Conservation (phyloP, 2,888 invertebrate species). For the Ophioninae sp. region DNA sequence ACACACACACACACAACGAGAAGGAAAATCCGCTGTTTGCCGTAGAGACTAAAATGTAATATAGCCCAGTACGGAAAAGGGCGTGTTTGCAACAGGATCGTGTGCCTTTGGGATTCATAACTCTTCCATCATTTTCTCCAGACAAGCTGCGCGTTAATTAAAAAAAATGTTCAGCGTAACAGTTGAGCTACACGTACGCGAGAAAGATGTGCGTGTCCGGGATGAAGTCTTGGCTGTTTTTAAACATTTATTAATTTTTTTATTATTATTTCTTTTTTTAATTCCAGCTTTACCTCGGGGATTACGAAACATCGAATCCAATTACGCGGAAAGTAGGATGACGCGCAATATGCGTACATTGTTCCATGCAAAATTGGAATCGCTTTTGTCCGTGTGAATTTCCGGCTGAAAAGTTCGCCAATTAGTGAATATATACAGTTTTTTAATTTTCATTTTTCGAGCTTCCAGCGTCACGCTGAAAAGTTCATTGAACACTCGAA, state of each 20-base stretch:
- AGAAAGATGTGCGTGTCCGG: background rate
- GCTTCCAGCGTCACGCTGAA: background rate
- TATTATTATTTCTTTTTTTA: background rate
- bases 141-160: constrained; percentile 51
- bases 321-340: constrained; percentile 14
- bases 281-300: background rate
- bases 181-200: background rate
- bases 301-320: constrained; percentile 23
- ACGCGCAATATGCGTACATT: background rate
- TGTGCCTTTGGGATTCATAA: constrained; percentile 65
- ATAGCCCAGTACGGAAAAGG: constrained; percentile 40
- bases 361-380: background rate
- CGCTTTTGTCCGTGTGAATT: background rate
- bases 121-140: constrained; percentile 49
- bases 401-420: background rate
- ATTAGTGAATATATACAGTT: background rate
- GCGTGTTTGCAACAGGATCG: constrained; percentile 46
- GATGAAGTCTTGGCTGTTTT: constrained; percentile 1
- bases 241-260: too few species aligned
- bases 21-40: constrained; percentile 57
- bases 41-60: constrained; percentile 63
- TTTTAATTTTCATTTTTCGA: background rate
- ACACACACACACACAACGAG: constrained; percentile 40
- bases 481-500: background rate
- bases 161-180: constrained; percentile 37